A percentile compares a stretch with the other conserved stretches of the same genome.
These are phyloP conservation scores for Paramisgurnus dabryanus DNA, from an alignment of 2,113 vertebrate genomes.

Conservation along the genomic window DNA sequence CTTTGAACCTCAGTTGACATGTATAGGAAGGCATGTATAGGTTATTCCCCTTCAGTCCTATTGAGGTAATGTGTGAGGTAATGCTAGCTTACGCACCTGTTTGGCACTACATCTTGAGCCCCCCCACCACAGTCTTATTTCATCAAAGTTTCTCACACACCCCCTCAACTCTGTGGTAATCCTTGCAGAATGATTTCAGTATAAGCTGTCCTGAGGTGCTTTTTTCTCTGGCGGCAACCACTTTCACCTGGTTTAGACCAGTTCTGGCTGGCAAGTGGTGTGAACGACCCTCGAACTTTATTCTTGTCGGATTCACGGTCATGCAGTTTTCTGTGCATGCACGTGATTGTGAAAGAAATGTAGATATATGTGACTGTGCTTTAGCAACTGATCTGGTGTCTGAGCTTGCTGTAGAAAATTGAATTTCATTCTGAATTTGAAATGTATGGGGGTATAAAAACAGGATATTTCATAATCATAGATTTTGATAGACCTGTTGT, in stretches of 20 bases:
- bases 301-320: background rate
- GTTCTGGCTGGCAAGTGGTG: slow-evolving; percentile 25
- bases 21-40: background rate
- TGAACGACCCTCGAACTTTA: slow-evolving; percentile 9
- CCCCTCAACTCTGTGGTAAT: slow-evolving; percentile 44
- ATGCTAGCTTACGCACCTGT: background rate
- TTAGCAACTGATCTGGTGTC: background rate
- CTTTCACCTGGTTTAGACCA: slow-evolving; percentile 39
- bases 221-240: background rate
- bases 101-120: background rate
- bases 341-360: background rate
- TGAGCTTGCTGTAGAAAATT: too few species aligned
- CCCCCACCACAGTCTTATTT: background rate
- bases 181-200: slow-evolving; percentile 39
- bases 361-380: background rate
- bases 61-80: background rate
- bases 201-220: slow-evolving; percentile 36
- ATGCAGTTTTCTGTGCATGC: background rate
- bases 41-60: background rate
- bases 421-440: background rate
- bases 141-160: background rate
- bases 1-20: background rate
- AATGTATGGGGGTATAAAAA: background rate
- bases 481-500: background rate
- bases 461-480: background rate